Base-by-base conservation (phyloP, 2,113 vertebrate genomes). In the Rynchops niger region DNA sequence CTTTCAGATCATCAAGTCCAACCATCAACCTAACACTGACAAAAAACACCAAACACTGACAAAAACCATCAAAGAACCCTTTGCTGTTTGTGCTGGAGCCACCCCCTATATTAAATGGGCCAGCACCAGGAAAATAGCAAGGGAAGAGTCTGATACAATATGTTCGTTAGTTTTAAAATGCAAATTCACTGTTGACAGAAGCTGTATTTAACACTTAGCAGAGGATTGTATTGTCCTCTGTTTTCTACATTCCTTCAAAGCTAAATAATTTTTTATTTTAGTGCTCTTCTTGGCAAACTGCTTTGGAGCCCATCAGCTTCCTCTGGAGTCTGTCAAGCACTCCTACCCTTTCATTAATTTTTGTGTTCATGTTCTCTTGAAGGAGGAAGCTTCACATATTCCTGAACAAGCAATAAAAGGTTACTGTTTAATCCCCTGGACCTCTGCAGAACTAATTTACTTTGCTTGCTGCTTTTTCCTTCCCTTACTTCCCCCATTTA, bases 361-460 rank as follows among this genome's bases (percentile, higher is more conserved):
- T 83, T 84, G 12, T 74, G 56, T 50, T 55, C 30, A 5, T 49
- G 20, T 76, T 80, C 55, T 32, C 49, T 63, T 70, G 32, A 47
- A 62, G 12, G 47, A 70, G 21, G 53, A 59, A 82, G 34, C 11
- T 63, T 72, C 62, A 45, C 21, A n/a, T 90, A 55, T 49, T 93
- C 56, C 74, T 76, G 62, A 89, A 63, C 12, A 83, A 96, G 42
- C 40, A 82, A 49, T 66, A 73, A 88, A 70, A 92, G 15, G 15
- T 89, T 93, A 58, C 47, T 21, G 25, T 91, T 86, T 76, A 90
- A 83, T 91, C 52, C 76, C 32, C 56, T 70, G 40, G 85, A 90
- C 43, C 42, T 93, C 72, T 92, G 59, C 82, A 93, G 80, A 97
- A 88, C 50, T 88, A 94, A 96, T 95, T 96, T 96, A 90, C 59